phyloP scores from a whole-genome alignment of 2,113 vertebrate genomes.

The Echinops telfairi region DNA sequence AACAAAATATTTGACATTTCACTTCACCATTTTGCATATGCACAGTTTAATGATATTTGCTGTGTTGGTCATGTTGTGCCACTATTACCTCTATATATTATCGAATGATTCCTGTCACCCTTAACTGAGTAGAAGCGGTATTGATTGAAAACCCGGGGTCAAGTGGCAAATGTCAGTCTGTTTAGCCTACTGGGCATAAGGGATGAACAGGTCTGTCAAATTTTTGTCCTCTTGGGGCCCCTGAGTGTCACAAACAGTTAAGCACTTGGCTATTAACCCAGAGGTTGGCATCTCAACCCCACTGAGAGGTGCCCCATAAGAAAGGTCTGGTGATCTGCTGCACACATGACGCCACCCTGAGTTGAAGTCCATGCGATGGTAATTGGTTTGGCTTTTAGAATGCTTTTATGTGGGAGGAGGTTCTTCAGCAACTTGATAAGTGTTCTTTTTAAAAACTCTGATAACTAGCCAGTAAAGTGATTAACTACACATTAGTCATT shows the following conservation, averaged over 20 bases:
- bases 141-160: neutral
- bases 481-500: neutral
- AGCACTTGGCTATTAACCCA: neutral
- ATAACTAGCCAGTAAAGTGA: constrained; percentile 47
- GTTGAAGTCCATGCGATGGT: neutral
- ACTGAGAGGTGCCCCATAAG: neutral
- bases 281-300: neutral
- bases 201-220: constrained; percentile 1
- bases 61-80: neutral
- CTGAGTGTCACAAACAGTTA: neutral
- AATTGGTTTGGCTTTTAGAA: neutral
- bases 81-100: neutral
- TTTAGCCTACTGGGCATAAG: neutral
- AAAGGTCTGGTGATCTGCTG: neutral
- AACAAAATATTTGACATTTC: neutral
- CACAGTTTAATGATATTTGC: neutral
- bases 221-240: neutral
- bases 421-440: neutral
- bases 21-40: neutral
- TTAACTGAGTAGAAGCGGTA: neutral
- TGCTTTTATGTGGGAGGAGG: neutral
- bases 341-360: neutral
- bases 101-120: neutral
- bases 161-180: too few relatives aligned
- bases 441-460: constrained; percentile 1